A percentile compares a stretch with the other conserved stretches of the same genome.
These are phyloP conservation scores for Eucriotettix oculatus DNA, from an alignment of 2,888 invertebrate genomes.

Conservation along the genomic window DNA sequence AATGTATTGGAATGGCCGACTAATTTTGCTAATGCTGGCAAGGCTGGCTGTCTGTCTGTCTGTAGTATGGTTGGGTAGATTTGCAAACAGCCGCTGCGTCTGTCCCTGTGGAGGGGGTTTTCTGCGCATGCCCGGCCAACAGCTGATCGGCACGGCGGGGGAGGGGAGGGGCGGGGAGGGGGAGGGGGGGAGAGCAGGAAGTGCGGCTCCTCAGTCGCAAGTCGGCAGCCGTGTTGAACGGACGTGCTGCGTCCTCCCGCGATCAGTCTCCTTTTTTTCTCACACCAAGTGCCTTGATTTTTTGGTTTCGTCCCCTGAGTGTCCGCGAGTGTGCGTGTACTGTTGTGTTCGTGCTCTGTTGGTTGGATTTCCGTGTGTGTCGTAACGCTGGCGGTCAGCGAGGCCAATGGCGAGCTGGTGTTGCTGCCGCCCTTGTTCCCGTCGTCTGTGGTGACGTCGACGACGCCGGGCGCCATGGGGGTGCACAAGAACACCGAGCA, in stretches of 20 bases:
- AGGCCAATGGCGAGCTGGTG: neutral
- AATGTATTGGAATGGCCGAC: no score
- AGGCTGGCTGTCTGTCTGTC: no score
- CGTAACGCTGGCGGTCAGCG: neutral
- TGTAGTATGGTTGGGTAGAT: neutral
- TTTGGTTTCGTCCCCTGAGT: no score
- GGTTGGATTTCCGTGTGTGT: neutral
- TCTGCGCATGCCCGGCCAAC: neutral
- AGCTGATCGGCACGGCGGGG: neutral
- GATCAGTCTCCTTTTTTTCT: neutral
- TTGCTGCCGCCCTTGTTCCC: neutral
- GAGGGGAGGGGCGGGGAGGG: neutral
- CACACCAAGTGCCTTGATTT: neutral
- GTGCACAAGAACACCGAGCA: conserved; percentile 50
- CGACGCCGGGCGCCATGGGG: conserved; percentile 28
- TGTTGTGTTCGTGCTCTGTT: neutral
- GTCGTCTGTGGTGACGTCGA: neutral
- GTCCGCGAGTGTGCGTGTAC: neutral
- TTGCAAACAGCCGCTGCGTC: neutral
- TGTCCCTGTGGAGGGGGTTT: neutral
- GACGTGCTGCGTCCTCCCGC: neutral
- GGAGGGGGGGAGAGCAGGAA: neutral
- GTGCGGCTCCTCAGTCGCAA: neutral
- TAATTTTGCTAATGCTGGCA: no score
- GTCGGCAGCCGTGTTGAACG: neutral